Conservation (phyloP, 1,140 invertebrate species). For the Palaemon carinicauda region DNA sequence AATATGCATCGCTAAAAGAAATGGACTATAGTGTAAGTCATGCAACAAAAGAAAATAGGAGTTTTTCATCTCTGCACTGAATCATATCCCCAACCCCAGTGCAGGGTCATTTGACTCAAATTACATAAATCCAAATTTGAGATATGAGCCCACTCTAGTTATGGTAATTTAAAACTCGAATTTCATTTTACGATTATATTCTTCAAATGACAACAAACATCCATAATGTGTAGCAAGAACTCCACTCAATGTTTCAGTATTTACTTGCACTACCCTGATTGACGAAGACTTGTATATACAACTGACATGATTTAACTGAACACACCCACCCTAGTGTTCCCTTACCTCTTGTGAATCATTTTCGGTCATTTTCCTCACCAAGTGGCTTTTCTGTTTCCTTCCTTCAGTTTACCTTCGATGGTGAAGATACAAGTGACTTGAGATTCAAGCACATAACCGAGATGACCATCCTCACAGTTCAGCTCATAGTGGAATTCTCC, state of each 20-base stretch:
- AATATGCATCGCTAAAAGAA: no score
- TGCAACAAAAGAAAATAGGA: no score
- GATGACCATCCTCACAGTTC: constrained; percentile 96
- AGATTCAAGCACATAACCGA: constrained; percentile 92
- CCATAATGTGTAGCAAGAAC: background rate
- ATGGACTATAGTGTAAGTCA: no score
- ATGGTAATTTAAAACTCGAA: no score
- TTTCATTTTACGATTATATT: no score
- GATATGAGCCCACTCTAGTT: no score
- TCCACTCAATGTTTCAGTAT: constrained; percentile 34
- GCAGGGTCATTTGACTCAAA: no score
- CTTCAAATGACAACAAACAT: no score
- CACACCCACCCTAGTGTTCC: constrained; percentile 48
- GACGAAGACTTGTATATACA: constrained; percentile 46
- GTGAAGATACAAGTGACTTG: constrained; percentile 56
- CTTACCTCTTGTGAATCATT: constrained; percentile 55
- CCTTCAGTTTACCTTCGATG: constrained; percentile 56
- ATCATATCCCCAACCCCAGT: no score
- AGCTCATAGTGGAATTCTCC: constrained; percentile 96
- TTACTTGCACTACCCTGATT: constrained; percentile 26
- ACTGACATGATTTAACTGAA: constrained; percentile 37
- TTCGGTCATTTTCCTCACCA: constrained; percentile 50
- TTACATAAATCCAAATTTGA: no score
- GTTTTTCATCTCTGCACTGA: no score
- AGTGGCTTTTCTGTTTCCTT: constrained; percentile 54